A percentile compares a stretch with the other conserved stretches of the same genome.
phyloP scores from a whole-genome alignment of 2,888 invertebrate species.

The Lithophane semibrunnea region DNA sequence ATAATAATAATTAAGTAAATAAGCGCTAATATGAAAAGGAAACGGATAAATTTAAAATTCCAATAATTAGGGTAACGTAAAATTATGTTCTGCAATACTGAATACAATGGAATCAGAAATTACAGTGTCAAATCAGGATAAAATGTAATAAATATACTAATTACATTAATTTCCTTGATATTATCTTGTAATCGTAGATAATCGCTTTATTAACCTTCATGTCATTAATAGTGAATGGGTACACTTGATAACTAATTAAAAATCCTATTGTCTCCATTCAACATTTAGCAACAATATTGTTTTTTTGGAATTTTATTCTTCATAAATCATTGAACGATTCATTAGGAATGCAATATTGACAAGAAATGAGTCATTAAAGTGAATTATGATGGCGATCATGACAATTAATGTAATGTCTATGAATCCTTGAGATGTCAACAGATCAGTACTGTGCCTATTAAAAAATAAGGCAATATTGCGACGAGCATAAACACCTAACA shows the following conservation, averaged over 20 bases:
- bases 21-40: not conserved
- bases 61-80: not conserved
- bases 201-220: constrained; percentile 53
- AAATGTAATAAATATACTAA: constrained; percentile 29
- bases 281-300: constrained; percentile 20
- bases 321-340: constrained; percentile 38
- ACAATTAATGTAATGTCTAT: constrained; percentile 4
- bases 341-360: constrained; percentile 27
- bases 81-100: constrained; percentile 9
- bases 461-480: not conserved
- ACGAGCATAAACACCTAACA: not conserved
- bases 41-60: not conserved
- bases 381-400: not conserved
- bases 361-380: constrained; percentile 22
- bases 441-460: not conserved
- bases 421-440: constrained; percentile 26
- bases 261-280: constrained; percentile 46
- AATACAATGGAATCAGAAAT: constrained; percentile 40
- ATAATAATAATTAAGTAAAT: not conserved
- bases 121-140: constrained; percentile 27
- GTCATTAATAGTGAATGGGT: constrained; percentile 32
- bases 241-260: constrained; percentile 23
- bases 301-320: constrained; percentile 8
- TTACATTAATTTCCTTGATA: constrained; percentile 30
- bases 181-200: constrained; percentile 19